Percentiles rank a stretch among this genome's conserved stretches.
Conservation (phyloP, 1,140 invertebrate genomes). For the Coenobita brevimanus region DNA sequence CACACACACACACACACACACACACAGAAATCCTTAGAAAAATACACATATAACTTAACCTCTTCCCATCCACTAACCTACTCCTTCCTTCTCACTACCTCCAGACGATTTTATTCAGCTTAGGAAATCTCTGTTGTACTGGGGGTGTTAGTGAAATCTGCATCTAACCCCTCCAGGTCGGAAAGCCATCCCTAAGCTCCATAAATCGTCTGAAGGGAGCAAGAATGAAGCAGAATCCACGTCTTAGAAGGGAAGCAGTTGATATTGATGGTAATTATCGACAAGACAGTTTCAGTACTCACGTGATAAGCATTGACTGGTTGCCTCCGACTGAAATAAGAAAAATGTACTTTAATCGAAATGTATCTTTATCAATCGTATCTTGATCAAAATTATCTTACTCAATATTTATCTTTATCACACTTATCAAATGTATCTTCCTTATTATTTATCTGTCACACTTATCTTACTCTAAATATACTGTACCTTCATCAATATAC, state of each 20-base stretch:
- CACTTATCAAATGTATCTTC: no score
- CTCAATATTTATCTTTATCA: background rate
- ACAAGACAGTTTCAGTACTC: conserved; percentile 69
- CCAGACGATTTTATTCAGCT: no score
- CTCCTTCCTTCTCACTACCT: no score
- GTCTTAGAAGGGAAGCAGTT: background rate
- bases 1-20: background rate
- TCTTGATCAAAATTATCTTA: background rate
- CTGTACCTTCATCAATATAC: no score
- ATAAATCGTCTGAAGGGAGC: no score
- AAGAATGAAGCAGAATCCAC: background rate
- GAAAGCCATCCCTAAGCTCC: no score
- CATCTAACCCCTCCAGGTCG: no score
- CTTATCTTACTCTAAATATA: no score
- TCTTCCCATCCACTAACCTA: conserved; percentile 78
- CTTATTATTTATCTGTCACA: no score
- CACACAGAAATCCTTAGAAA: background rate
- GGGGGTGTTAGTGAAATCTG: no score
- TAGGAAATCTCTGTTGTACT: no score
- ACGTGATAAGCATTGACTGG: conserved; percentile 77
- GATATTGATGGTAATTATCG: background rate
- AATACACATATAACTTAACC: conserved; percentile 66
- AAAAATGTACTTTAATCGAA: no score
- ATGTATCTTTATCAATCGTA: background rate
- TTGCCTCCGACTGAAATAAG: conserved; percentile 75